A percentile compares a stretch with the other conserved stretches of the same genome.
phyloP scores from a whole-genome alignment of 1,140 invertebrate species.

The Doryteuthis pealeii region DNA sequence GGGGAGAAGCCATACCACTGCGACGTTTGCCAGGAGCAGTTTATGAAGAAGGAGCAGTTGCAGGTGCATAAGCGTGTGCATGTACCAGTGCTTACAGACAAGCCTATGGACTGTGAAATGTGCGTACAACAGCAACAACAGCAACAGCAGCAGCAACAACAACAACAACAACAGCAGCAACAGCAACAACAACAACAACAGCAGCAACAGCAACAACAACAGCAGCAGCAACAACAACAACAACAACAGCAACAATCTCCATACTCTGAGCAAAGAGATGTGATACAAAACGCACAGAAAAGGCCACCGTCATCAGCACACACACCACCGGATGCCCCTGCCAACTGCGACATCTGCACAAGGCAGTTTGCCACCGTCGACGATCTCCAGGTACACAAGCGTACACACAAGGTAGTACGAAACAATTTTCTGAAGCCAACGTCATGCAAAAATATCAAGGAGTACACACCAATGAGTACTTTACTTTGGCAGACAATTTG shows the following conservation, averaged over 20 bases:
- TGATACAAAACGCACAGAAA: background rate
- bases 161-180: too few relatives aligned
- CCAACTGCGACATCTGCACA: constrained; percentile 11
- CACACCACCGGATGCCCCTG: constrained; percentile 65
- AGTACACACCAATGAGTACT: constrained; percentile 5
- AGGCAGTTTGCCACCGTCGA: constrained; percentile 2
- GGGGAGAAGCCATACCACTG: constrained; percentile 33
- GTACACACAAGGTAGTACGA: background rate
- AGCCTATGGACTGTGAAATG: constrained; percentile 87
- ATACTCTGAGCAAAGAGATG: too few relatives aligned
- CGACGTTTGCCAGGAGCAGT: constrained; percentile 24
- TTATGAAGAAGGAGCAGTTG: constrained; percentile 20
- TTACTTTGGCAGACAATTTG: background rate
- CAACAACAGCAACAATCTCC: too few relatives aligned
- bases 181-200: too few relatives aligned
- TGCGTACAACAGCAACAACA: constrained; percentile 87
- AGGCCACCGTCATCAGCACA: constrained; percentile 74
- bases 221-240: too few relatives aligned
- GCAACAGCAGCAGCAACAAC: constrained; percentile 58
- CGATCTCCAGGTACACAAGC: background rate
- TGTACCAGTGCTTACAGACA: constrained; percentile 70
- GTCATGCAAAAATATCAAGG: constrained; percentile 1
- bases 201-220: too few relatives aligned
- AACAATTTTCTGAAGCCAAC: constrained; percentile 3
- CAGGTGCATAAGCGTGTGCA: constrained; percentile 27